Evolutionary conservation across 2,888 invertebrate species (phyloP).

Genomic region (Oscheius sp.): DNA sequence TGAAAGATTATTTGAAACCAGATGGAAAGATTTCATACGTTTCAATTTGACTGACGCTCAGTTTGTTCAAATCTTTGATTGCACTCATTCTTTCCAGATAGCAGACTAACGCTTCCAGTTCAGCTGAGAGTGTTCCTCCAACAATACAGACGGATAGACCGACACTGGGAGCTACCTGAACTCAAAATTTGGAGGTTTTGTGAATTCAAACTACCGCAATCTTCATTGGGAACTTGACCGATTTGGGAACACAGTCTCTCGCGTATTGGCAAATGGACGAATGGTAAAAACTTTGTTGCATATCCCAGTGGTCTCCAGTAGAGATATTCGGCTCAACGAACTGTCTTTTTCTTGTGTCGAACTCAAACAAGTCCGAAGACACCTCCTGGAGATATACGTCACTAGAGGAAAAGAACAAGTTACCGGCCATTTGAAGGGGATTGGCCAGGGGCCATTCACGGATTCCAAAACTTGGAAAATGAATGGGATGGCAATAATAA

Average conservation of each 20-base stretch:
- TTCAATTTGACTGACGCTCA: slow-evolving; percentile 6
- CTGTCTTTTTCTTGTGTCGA: background rate
- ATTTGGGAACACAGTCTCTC: background rate
- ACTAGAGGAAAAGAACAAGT: background rate
- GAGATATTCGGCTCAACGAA: slow-evolving; percentile 1
- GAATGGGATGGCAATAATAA: slow-evolving; percentile 10
- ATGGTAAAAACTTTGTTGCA: background rate
- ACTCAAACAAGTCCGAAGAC: background rate
- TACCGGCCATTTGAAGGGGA: slow-evolving; percentile 32
- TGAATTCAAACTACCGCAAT: background rate
- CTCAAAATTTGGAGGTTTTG: background rate
- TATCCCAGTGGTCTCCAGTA: background rate
- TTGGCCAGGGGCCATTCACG: slow-evolving; percentile 27
- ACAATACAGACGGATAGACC: slow-evolving; percentile 5
- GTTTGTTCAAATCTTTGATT: background rate
- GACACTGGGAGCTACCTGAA: slow-evolving; percentile 11
- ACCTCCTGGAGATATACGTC: background rate
- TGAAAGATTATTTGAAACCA: background rate
- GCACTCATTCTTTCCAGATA: slow-evolving; percentile 16
- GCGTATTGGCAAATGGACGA: slow-evolving; percentile 5
- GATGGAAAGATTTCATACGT: background rate
- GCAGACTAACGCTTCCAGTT: slow-evolving; percentile 18
- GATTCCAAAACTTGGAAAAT: slow-evolving; percentile 15
- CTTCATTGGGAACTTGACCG: slow-evolving; percentile 19
- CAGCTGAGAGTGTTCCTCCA: slow-evolving; percentile 11